phyloP scores from a whole-genome alignment of 2,888 invertebrate genomes.

The Minunthozetes semirufus region DNA sequence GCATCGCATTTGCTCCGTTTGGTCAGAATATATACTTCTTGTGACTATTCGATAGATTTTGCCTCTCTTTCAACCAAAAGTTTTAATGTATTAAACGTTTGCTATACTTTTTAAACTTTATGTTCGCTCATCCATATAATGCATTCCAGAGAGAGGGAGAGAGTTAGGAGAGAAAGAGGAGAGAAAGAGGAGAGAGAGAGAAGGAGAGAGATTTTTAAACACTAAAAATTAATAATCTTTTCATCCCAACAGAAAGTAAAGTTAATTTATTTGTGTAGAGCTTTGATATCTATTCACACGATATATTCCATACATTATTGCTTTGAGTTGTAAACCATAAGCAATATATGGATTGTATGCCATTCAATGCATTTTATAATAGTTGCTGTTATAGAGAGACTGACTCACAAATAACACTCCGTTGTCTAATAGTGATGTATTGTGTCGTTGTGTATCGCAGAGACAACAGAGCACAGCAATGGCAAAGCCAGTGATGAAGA shows the following conservation, averaged over 20 bases:
- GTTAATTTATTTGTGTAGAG: conserved; percentile 30
- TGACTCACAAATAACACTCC: neutral
- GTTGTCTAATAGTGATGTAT: neutral
- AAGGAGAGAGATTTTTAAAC: neutral
- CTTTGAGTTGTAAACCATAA: neutral
- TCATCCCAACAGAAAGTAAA: conserved; percentile 29
- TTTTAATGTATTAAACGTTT: conserved; percentile 31
- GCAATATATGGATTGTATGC: neutral
- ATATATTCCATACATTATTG: neutral
- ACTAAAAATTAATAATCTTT: conserved; percentile 34
- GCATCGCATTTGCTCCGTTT: conserved; percentile 29
- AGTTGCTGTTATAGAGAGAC: neutral
- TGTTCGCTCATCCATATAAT: conserved; percentile 14
- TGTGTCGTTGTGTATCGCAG: neutral
- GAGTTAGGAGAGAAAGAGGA: neutral
- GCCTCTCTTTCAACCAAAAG: conserved; percentile 19
- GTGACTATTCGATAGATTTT: conserved; percentile 12
- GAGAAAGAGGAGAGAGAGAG: neutral
- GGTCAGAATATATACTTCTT: neutral
- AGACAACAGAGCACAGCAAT: neutral
- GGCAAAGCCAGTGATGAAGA: neutral
- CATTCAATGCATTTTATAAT: neutral
- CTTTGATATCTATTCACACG: conserved; percentile 16
- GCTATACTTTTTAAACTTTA: conserved; percentile 11
- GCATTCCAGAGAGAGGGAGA: conserved; percentile 28